phyloP scores from a whole-genome alignment of 37 sponge, comb jelly and placozoan species.

The Diacarnus erythraeanus region DNA sequence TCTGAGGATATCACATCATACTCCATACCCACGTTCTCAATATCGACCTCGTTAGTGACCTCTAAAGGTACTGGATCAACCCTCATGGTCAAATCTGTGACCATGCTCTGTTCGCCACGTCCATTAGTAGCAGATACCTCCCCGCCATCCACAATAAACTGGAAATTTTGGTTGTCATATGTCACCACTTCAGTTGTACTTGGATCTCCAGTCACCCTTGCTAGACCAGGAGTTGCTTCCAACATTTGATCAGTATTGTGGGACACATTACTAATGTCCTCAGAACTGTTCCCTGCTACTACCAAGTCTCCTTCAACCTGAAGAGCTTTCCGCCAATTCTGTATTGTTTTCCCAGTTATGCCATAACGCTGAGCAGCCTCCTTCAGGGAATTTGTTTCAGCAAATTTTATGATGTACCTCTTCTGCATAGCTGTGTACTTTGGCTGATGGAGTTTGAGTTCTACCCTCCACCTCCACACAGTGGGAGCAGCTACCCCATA shows the following conservation, averaged over 20 bases:
- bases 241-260: not conserved
- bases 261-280: not conserved
- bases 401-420: constrained; percentile 75
- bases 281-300: not conserved
- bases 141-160: constrained; percentile 66
- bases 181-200: constrained; percentile 37
- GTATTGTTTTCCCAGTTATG: constrained; percentile 73
- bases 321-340: constrained; percentile 71
- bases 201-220: not conserved
- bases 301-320: constrained; percentile 37
- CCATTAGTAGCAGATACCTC: constrained; percentile 48
- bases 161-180: constrained; percentile 53
- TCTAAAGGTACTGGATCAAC: constrained; percentile 36
- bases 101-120: not conserved
- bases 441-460: constrained; percentile 77
- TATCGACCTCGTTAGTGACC: constrained; percentile 65
- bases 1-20: constrained; percentile 73
- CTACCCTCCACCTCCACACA: constrained; percentile 86
- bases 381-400: constrained; percentile 65
- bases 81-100: not conserved
- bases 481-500: constrained; percentile 85
- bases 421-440: constrained; percentile 76
- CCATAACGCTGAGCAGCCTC: constrained; percentile 74
- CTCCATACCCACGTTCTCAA: constrained; percentile 76
- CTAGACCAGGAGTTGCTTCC: not conserved